phyloP scores from a whole-genome alignment of 2,888 invertebrate genomes.

The Diarsia rubi region DNA sequence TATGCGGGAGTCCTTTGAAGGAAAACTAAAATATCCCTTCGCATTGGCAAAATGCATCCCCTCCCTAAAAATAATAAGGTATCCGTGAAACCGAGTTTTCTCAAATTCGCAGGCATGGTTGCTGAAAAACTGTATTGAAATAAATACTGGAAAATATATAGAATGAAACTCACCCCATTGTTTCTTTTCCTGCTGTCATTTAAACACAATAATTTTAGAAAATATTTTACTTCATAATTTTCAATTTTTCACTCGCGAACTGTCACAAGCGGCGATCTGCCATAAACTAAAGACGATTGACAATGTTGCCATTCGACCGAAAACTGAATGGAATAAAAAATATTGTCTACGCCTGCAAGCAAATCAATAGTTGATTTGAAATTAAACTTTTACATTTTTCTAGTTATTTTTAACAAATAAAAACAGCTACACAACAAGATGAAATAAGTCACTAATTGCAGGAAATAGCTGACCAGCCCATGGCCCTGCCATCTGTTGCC shows the following conservation, averaged over 20 bases:
- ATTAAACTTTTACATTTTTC: background rate
- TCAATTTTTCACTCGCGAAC: slow-evolving; percentile 78
- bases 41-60: slow-evolving; percentile 89
- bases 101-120: slow-evolving; percentile 46
- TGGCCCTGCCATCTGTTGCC: slow-evolving; percentile 45
- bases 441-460: background rate
- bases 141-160: slow-evolving; percentile 49
- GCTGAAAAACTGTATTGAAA: slow-evolving; percentile 30
- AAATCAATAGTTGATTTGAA: background rate
- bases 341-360: slow-evolving; percentile 39
- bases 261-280: slow-evolving; percentile 79
- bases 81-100: slow-evolving; percentile 77
- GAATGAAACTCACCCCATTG: slow-evolving; percentile 93
- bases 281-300: slow-evolving; percentile 75
- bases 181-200: slow-evolving; percentile 96
- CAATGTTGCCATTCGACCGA: slow-evolving; percentile 45
- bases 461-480: background rate
- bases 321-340: background rate
- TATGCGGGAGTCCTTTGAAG: slow-evolving; percentile 53
- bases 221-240: slow-evolving; percentile 84
- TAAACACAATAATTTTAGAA: slow-evolving; percentile 87
- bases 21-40: slow-evolving; percentile 86
- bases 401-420: background rate
- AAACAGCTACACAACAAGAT: background rate
- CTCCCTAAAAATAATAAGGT: slow-evolving; percentile 89